Evolutionary conservation across 2,113 vertebrate species (phyloP), one percentile per base, ranked within the genome.

Genomic region (Micronisus gabar): DNA sequence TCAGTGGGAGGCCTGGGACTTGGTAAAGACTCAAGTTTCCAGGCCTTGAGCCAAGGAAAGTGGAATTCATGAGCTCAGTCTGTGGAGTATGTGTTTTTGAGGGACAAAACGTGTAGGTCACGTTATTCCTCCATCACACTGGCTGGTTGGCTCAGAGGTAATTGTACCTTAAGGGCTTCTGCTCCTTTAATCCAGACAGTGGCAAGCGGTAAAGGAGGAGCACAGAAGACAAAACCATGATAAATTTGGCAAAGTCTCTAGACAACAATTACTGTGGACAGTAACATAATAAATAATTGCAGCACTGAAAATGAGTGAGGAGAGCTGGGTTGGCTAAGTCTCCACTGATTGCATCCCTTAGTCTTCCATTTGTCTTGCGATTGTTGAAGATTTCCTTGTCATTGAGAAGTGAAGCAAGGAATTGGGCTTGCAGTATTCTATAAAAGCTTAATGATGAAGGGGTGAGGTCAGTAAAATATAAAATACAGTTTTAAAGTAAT

Each of bases 1-100:
- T 87, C 56, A 10, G 56, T 88, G 70, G 85, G 85, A 92, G 85
- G 80, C 75, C 73, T 93, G 76, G 79, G 67, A 43, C 25, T 90
- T 93, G 58, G 32, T 71, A 70, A 43, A 90, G 81, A 45, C 36
- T 94, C 15, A 18, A 74, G 62, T 94, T 97, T 97, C 90, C 92
- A 96, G 95, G 88, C 95, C 40, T 86, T 63, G 61, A 84, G 88
- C 95, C 93, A 97, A 93, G 58, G 48, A 71, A 88, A 86, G 59
- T 91, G 92, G 88, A 97, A 96, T 81, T 94, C 43, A 25, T 95
- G 90, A 92, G 71, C 68, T 97, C 74, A 72, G 61, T 55, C 47
- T 79, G 50, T 48, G 65, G 82, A 93, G 53, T 59, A 23, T 4
- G 0, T 86, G 48, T 93, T 87, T 91, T 34, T 79, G 67, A 88